phyloP scores from a whole-genome alignment of 2,113 vertebrate genomes.

The Antennarius striatus region DNA sequence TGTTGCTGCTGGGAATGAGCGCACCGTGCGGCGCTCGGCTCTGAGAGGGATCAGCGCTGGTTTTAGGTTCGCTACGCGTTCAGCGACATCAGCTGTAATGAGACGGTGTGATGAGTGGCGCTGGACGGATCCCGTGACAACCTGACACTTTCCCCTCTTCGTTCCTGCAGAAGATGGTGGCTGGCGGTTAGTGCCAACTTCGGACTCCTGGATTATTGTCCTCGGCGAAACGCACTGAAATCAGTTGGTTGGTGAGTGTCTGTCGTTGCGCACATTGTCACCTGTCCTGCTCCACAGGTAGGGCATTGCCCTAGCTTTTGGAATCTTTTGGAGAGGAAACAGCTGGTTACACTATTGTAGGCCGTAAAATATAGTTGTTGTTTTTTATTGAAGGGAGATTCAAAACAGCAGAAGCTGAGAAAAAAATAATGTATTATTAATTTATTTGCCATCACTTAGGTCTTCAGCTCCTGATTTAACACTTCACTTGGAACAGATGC shows the following conservation, averaged over 20 bases:
- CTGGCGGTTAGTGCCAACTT: conserved; percentile 52
- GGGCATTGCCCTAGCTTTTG: conserved; percentile 6
- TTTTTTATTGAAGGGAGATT: no score
- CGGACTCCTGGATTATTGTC: conserved; percentile 25
- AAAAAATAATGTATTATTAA: not conserved
- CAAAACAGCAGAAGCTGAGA: not conserved
- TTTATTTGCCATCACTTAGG: not conserved
- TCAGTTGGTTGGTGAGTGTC: conserved; percentile 62
- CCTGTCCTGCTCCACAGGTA: conserved; percentile 71
- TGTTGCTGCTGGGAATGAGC: conserved; percentile 29
- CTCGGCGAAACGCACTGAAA: conserved; percentile 46
- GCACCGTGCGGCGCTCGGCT: conserved; percentile 16
- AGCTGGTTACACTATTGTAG: no score
- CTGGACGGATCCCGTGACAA: conserved; percentile 23
- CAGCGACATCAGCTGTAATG: conserved; percentile 29
- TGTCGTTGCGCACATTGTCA: conserved; percentile 47
- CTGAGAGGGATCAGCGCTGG: not conserved
- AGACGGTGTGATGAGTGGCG: not conserved
- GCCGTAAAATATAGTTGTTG: no score
- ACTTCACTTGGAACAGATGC: not conserved
- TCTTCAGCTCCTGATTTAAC: not conserved
- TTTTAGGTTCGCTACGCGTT: not conserved
- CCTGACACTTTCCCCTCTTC: conserved; percentile 16
- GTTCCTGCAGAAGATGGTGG: conserved; percentile 47
- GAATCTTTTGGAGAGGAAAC: no score